Evolutionary conservation across 2,888 invertebrate species (phyloP).

Genomic region (Leptinotarsa peninsularis): DNA sequence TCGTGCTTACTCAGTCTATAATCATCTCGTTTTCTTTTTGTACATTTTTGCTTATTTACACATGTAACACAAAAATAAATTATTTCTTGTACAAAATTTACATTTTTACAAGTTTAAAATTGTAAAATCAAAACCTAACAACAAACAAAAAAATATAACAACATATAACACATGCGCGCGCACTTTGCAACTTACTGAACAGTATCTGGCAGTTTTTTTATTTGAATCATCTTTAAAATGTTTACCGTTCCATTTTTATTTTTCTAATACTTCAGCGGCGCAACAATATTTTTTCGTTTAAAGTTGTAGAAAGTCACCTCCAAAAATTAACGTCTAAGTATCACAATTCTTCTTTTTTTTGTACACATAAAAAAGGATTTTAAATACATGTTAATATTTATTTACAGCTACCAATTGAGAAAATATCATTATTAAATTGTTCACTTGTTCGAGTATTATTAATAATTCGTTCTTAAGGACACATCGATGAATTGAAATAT

Average conservation of each 20-base stretch:
- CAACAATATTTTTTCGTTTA: constrained; percentile 36
- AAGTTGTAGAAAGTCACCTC: constrained; percentile 41
- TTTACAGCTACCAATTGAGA: constrained; percentile 51
- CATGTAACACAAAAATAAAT: constrained; percentile 50
- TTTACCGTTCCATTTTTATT: constrained; percentile 29
- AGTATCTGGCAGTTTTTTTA: constrained; percentile 49
- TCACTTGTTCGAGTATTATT: constrained; percentile 54
- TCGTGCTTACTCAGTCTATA: constrained; percentile 57
- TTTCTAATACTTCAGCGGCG: constrained; percentile 44
- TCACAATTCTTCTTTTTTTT: constrained; percentile 57
- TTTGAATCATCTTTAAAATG: constrained; percentile 24
- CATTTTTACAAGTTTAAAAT: constrained; percentile 53
- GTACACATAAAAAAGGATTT: constrained; percentile 51
- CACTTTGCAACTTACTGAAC: constrained; percentile 53
- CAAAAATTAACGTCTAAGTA: constrained; percentile 57
- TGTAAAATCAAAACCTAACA: constrained; percentile 50
- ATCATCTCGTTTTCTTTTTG: constrained; percentile 54
- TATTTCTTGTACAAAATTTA: constrained; percentile 57
- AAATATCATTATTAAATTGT: constrained; percentile 51
- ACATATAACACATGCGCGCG: constrained; percentile 41
- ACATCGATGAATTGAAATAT: constrained; percentile 36
- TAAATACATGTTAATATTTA: constrained; percentile 47
- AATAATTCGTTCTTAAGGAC: constrained; percentile 51
- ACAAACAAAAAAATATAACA: constrained; percentile 49
- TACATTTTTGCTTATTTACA: constrained; percentile 49